These are phyloP conservation scores for Climacteris rufus DNA, from an alignment of 2,113 vertebrate genomes.

Conservation along the genomic window DNA sequence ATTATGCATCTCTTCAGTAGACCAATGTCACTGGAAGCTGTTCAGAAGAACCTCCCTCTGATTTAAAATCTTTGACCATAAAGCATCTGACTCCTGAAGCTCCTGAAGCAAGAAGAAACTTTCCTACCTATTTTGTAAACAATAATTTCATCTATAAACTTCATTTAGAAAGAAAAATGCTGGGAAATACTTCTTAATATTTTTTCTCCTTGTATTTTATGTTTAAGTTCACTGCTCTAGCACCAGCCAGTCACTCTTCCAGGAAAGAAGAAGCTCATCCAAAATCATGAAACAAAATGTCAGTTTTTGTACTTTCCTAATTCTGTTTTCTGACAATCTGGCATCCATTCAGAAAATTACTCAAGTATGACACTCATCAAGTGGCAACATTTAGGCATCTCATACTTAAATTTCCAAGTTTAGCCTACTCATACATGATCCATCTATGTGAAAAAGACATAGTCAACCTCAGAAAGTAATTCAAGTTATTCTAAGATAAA, in stretches of 20 bases:
- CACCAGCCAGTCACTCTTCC: background rate
- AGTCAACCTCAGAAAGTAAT: background rate
- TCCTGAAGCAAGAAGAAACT: background rate
- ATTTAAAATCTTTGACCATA: background rate
- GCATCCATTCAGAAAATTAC: background rate
- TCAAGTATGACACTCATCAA: background rate
- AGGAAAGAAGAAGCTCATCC: background rate
- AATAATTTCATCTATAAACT: background rate
- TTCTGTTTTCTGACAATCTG: background rate
- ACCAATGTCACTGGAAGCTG: background rate
- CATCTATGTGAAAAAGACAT: background rate
- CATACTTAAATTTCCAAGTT: background rate
- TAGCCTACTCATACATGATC: background rate
- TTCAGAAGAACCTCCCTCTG: background rate
- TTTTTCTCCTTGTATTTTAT: background rate
- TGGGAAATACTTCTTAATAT: background rate
- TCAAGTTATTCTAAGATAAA: background rate
- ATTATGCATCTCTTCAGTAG: background rate
- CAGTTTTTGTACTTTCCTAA: background rate
- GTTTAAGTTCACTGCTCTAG: background rate
- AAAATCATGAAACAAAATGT: background rate
- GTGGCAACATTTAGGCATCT: background rate
- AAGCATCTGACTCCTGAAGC: background rate
- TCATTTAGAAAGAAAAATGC: background rate
- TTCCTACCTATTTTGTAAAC: background rate